Evolutionary conservation across 2,888 invertebrate species (phyloP).

Genomic region (Pedicia rivosa): DNA sequence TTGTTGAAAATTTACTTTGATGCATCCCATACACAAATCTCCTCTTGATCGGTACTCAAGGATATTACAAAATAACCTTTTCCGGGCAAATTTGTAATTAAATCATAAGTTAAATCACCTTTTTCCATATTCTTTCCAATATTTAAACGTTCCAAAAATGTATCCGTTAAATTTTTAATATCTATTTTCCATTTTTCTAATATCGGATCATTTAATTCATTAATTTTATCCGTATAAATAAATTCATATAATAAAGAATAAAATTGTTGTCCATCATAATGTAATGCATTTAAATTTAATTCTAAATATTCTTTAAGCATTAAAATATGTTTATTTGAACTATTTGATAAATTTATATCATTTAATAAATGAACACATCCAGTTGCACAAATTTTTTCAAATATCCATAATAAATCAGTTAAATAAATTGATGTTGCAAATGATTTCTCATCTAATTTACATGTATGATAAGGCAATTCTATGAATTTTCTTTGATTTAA

Average conservation of each 20-base stretch:
- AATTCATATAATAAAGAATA: constrained; percentile 48
- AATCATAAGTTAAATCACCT: constrained; percentile 30
- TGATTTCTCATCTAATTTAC: constrained; percentile 37
- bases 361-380: constrained; percentile 61
- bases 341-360: constrained; percentile 41
- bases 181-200: constrained; percentile 24
- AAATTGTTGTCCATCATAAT: constrained; percentile 70
- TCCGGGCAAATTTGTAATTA: constrained; percentile 25
- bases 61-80: constrained; percentile 59
- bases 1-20: constrained; percentile 30
- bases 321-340: constrained; percentile 30
- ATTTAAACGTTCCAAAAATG: constrained; percentile 29
- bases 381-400: constrained; percentile 62
- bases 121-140: constrained; percentile 18
- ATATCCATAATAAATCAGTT: constrained; percentile 61
- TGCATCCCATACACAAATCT: constrained; percentile 72
- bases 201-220: constrained; percentile 18
- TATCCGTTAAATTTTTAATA: constrained; percentile 28
- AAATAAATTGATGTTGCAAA: constrained; percentile 53
- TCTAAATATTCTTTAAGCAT: constrained; percentile 53
- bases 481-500: constrained; percentile 67
- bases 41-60: constrained; percentile 54
- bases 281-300: constrained; percentile 52
- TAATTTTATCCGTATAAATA: constrained; percentile 21
- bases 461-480: constrained; percentile 66